Evolutionary conservation across 2,113 vertebrate species (phyloP).

Genomic region (Phylloscopus whistleri): DNA sequence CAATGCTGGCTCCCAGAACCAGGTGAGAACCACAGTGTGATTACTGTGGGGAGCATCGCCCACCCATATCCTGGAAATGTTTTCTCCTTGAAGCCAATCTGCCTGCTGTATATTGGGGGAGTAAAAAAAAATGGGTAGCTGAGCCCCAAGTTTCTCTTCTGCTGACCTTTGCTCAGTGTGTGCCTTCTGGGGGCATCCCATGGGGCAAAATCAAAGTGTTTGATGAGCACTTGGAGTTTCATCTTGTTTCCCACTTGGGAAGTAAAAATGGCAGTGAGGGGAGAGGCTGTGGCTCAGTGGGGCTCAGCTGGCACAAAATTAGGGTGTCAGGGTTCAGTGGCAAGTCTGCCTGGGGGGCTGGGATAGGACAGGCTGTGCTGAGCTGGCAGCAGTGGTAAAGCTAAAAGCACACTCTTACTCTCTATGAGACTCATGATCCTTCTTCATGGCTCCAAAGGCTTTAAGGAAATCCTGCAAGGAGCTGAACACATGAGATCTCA

Average conservation of each 20-base stretch:
- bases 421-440: background rate
- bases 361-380: background rate
- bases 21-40: background rate
- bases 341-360: no score
- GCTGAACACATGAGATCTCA: background rate
- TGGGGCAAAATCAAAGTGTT: background rate
- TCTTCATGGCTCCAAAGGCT: background rate
- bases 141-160: background rate
- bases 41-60: background rate
- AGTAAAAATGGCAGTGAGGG: background rate
- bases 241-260: background rate
- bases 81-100: background rate
- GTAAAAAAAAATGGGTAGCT: background rate
- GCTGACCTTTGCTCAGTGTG: background rate
- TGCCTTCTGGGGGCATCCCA: background rate
- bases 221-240: background rate
- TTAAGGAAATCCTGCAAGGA: background rate
- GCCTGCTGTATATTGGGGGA: background rate
- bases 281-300: background rate
- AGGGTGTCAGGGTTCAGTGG: background rate
- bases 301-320: background rate
- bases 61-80: fast-evolving
- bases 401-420: background rate
- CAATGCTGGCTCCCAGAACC: background rate
- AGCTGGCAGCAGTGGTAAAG: background rate